Evolutionary conservation across 2,113 vertebrate genomes (phyloP).

Genomic region (Otus sunia): DNA sequence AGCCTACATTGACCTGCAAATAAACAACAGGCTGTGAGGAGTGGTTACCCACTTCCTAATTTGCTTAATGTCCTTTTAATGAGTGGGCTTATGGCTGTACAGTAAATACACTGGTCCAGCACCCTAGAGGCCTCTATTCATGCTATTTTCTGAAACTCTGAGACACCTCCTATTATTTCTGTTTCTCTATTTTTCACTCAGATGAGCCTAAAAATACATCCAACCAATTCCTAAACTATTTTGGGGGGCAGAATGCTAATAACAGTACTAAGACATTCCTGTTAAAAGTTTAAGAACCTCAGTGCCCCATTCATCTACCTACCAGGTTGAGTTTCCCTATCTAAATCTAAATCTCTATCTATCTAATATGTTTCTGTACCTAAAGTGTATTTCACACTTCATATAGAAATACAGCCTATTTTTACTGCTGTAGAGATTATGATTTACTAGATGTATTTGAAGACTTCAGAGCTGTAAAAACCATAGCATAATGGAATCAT

Average conservation of each 20-base stretch:
- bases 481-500: not conserved
- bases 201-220: not conserved
- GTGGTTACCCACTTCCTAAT: conserved; percentile 54
- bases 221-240: not conserved
- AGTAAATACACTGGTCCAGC: conserved; percentile 19
- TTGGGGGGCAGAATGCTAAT: not conserved
- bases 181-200: not conserved
- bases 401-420: not conserved
- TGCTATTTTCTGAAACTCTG: not conserved
- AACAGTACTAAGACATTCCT: not conserved
- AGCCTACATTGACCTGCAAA: conserved; percentile 55
- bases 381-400: not conserved
- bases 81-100: conserved; percentile 22
- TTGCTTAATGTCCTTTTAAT: conserved; percentile 59
- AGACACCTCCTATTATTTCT: not conserved
- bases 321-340: not conserved
- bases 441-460: not conserved
- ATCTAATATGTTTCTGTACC: not conserved
- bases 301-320: not conserved
- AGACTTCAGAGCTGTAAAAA: not conserved
- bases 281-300: not conserved
- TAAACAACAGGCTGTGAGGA: conserved; percentile 60
- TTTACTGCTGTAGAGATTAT: not conserved
- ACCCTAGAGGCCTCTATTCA: not conserved
- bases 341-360: not conserved